Evolutionary conservation across 2,888 invertebrate genomes (phyloP).

Genomic region (Sesia bembeciformis): DNA sequence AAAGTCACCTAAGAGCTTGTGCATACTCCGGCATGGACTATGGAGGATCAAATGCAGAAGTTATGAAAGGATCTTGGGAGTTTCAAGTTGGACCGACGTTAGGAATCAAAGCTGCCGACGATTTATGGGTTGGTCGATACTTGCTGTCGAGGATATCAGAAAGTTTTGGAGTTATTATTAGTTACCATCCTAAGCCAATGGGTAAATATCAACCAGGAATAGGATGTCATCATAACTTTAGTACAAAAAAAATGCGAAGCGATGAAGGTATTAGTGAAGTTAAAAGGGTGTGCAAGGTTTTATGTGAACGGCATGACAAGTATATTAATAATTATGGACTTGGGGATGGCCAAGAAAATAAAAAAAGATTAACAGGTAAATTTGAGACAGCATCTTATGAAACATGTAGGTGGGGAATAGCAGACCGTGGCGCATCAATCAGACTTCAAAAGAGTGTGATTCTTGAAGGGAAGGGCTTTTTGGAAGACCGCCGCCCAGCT

Average conservation of each 20-base stretch:
- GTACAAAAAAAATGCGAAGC: constrained; percentile 87
- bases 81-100: constrained; percentile 93
- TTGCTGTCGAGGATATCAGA: constrained; percentile 88
- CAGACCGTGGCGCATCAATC: constrained; percentile 93
- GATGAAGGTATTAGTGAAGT: constrained; percentile 83
- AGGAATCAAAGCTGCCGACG: constrained; percentile 88
- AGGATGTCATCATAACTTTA: constrained; percentile 93
- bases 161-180: constrained; percentile 84
- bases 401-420: constrained; percentile 89
- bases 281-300: constrained; percentile 89
- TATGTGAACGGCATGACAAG: constrained; percentile 58
- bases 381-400: constrained; percentile 97
- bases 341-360: constrained; percentile 94
- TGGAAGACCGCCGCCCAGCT: constrained; percentile 94
- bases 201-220: constrained; percentile 90
- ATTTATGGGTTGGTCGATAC: constrained; percentile 90
- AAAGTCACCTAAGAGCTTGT: constrained; percentile 88
- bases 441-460: constrained; percentile 93
- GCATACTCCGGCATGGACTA: constrained; percentile 94
- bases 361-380: constrained; percentile 91
- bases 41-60: constrained; percentile 97
- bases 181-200: constrained; percentile 82
- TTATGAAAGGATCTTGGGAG: constrained; percentile 97
- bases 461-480: constrained; percentile 89
- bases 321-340: constrained; percentile 93